Conservation (phyloP, 2,113 vertebrate genomes). For the Mixornis gularis region DNA sequence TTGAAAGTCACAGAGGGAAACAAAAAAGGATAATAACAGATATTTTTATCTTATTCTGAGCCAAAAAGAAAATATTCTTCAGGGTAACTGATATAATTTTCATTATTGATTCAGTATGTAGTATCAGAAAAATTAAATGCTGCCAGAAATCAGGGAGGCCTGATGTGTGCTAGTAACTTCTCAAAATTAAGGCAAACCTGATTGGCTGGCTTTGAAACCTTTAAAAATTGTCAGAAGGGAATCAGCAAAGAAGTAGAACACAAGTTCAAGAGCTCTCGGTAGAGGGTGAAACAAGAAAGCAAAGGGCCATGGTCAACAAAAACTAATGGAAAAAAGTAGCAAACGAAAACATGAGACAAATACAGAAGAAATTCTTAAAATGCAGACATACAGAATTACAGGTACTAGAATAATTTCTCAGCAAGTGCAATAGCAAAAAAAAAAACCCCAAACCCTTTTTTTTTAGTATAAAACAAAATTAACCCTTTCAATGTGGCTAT, state of each 20-base stretch:
- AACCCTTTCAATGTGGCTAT: background rate
- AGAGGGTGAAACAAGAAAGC: background rate
- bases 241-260: background rate
- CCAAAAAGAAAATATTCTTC: background rate
- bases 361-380: background rate
- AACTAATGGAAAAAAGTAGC: background rate
- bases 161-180: background rate
- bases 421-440: background rate
- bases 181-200: background rate
- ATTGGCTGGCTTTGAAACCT: background rate
- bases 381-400: background rate
- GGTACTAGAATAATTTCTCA: background rate
- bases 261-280: background rate
- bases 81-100: background rate
- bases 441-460: fast-evolving
- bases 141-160: background rate
- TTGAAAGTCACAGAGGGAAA: background rate
- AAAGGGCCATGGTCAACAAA: background rate
- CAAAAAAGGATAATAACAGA: background rate
- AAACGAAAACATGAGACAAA: background rate
- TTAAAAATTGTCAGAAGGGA: background rate
- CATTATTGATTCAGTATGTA: background rate
- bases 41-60: background rate
- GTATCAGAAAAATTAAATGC: background rate
- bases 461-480: background rate